A percentile compares a stretch with the other conserved stretches of the same genome.
Conservation (phyloP, 2,888 invertebrate genomes). For the Diplolepis rosae region DNA sequence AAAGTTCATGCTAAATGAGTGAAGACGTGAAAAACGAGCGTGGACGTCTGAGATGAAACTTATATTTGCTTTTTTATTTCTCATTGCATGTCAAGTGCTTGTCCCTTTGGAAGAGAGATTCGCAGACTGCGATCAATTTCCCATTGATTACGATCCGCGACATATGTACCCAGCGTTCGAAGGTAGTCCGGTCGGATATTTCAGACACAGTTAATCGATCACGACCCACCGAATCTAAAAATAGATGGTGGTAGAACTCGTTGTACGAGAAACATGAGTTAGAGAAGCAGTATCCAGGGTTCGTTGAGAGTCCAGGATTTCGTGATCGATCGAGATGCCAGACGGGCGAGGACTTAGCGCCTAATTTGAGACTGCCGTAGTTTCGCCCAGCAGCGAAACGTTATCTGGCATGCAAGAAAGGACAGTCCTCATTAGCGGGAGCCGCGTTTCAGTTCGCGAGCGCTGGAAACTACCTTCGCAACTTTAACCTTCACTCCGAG, state of each 20-base stretch:
- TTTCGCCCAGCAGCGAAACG: constrained; percentile 61
- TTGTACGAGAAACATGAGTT: background rate
- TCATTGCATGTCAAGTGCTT: background rate
- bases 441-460: constrained; percentile 45
- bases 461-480: background rate
- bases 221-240: constrained; percentile 36
- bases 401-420: constrained; percentile 64
- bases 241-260: constrained; percentile 32
- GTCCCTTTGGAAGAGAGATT: background rate
- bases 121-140: background rate
- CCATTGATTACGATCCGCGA: constrained; percentile 44
- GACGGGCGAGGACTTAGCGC: constrained; percentile 45
- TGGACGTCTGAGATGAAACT: background rate
- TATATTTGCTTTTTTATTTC: too few species aligned
- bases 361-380: constrained; percentile 59
- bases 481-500: background rate
- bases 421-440: constrained; percentile 63
- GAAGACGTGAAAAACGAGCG: too few species aligned
- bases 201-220: constrained; percentile 43
- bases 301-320: constrained; percentile 27
- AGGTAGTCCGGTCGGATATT: constrained; percentile 41
- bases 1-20: too few species aligned
- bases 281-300: background rate
- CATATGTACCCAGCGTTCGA: constrained; percentile 31
- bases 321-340: constrained; percentile 42